Conservation (phyloP, 2,797 vertebrate species). For the Chaetophractus vellerosus region DNA sequence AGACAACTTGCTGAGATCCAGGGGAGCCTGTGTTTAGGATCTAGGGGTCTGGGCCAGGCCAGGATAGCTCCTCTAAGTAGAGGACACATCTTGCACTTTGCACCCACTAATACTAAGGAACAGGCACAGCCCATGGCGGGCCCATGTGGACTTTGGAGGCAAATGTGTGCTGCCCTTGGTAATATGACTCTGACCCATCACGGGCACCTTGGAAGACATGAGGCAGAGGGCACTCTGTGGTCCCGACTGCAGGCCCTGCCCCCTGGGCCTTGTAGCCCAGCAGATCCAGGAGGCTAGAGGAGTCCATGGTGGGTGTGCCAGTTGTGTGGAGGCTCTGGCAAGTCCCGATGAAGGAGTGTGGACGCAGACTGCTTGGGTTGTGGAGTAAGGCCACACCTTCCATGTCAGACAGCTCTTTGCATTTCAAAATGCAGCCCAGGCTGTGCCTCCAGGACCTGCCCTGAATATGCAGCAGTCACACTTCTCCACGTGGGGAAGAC, state of each 20-base stretch:
- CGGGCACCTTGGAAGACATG: neutral
- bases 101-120: neutral
- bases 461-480: fast-evolving
- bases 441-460: neutral
- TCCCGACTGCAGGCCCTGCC: neutral
- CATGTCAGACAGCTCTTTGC: neutral
- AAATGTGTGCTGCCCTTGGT: neutral
- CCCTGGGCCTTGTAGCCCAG: neutral
- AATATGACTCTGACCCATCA: neutral
- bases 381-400: neutral
- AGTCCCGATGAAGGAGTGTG: neutral
- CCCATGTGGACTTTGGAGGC: neutral
- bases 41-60: too few species aligned
- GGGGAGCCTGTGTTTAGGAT: too few species aligned
- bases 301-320: too few species aligned
- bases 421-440: neutral
- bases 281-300: too few species aligned
- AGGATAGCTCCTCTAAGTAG: neutral
- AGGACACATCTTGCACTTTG: neutral
- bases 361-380: neutral
- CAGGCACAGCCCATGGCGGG: neutral
- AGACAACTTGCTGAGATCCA: neutral
- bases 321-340: too few species aligned
- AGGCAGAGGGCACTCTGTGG: neutral
- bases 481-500: neutral